Conservation (phyloP, 2,113 vertebrate genomes). For the Ciconia maguari region DNA sequence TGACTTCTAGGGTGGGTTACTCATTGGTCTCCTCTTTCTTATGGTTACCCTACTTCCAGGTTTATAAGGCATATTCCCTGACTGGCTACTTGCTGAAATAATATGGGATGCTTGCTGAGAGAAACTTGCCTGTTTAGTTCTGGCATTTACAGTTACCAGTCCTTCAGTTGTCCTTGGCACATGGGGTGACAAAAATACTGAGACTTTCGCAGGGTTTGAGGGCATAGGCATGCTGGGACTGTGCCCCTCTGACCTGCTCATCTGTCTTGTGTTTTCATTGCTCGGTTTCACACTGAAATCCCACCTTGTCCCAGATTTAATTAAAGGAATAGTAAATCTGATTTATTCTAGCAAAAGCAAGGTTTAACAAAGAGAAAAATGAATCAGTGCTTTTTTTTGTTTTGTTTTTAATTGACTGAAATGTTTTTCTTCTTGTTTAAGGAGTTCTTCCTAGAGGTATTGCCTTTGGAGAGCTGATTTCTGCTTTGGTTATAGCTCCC, state of each 20-base stretch:
- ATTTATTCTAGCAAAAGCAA: background rate
- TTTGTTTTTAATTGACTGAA: background rate
- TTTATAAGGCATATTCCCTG: background rate
- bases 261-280: background rate
- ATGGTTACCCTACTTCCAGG: background rate
- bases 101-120: background rate
- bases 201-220: background rate
- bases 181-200: background rate
- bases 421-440: background rate
- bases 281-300: background rate
- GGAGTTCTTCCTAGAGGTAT: background rate
- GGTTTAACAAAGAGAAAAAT: background rate
- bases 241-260: background rate
- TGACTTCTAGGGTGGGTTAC: background rate
- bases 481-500: background rate
- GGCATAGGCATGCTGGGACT: rapidly evolving
- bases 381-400: background rate
- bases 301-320: background rate
- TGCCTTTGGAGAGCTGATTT: background rate
- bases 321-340: background rate
- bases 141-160: background rate
- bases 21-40: background rate
- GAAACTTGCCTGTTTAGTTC: background rate
- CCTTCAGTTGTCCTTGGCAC: background rate
- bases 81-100: background rate